Percentiles rank a stretch among this genome's conserved stretches.
Evolutionary conservation across 2,797 vertebrate species (phyloP).

Genomic region (Silurus lanzhouensis): DNA sequence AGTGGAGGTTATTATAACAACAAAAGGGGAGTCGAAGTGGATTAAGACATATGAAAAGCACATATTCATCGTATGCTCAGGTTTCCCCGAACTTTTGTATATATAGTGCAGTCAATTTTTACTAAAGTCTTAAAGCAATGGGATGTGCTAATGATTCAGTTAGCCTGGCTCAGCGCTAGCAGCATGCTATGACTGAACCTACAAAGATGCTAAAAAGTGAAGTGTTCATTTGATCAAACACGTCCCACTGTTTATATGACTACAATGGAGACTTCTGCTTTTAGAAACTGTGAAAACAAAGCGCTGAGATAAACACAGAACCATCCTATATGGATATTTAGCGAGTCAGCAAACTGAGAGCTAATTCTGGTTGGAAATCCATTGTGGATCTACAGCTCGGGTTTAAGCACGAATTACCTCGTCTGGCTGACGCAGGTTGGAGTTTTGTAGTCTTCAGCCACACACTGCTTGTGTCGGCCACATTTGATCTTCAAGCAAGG

Average conservation of each 20-base stretch:
- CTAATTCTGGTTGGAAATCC: neutral
- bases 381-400: neutral
- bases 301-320: neutral
- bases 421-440: slow-evolving; percentile 91
- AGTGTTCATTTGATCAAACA: neutral
- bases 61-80: too few species aligned
- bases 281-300: slow-evolving; percentile 4
- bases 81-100: too few species aligned
- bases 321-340: neutral
- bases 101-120: neutral
- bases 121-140: neutral
- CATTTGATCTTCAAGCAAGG: slow-evolving; percentile 97
- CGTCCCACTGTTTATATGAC: neutral
- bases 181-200: neutral
- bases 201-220: neutral
- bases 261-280: neutral
- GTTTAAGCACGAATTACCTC: slow-evolving; percentile 74
- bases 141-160: neutral
- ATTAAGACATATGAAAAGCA: too few species aligned
- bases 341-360: neutral
- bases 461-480: slow-evolving; percentile 91
- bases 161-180: neutral
- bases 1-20: too few species aligned
- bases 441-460: slow-evolving; percentile 87
- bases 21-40: too few species aligned